These are phyloP conservation scores for Solea senegalensis DNA, from an alignment of 2,113 vertebrate species.

Conservation along the genomic window DNA sequence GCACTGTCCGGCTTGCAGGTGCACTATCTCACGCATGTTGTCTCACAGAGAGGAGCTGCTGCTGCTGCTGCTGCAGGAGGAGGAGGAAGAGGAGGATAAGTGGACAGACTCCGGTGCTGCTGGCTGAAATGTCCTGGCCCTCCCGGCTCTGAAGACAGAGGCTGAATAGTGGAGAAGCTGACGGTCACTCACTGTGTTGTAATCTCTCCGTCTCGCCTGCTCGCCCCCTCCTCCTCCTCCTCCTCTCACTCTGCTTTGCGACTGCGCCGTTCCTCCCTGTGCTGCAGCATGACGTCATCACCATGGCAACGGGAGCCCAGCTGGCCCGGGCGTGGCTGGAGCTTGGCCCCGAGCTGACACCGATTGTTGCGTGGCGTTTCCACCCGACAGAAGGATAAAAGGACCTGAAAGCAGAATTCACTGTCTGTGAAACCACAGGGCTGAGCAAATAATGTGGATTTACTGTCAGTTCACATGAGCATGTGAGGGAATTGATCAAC, in stretches of 20 bases:
- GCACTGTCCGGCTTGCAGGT: slow-evolving; percentile 77
- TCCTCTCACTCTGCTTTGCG: slow-evolving; percentile 7
- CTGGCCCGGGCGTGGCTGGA: neutral
- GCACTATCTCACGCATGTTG: slow-evolving; percentile 77
- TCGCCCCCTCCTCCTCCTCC: slow-evolving; percentile 4
- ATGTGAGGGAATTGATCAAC: too few species aligned
- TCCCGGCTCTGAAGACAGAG: neutral
- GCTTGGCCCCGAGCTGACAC: too few species aligned
- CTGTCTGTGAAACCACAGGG: too few species aligned
- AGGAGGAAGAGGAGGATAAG: neutral
- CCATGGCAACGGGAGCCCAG: slow-evolving; percentile 68
- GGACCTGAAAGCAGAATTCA: too few species aligned
- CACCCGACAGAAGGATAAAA: too few species aligned
- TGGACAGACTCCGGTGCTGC: neutral
- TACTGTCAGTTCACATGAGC: too few species aligned
- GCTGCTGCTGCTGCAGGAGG: neutral
- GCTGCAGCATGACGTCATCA: slow-evolving; percentile 75
- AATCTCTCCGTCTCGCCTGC: slow-evolving; percentile 12
- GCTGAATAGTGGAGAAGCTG: slow-evolving; percentile 50
- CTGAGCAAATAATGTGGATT: too few species aligned
- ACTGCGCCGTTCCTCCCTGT: slow-evolving; percentile 48
- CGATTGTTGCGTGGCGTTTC: too few species aligned
- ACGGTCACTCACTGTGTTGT: slow-evolving; percentile 1
- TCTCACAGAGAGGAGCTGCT: slow-evolving; percentile 6
- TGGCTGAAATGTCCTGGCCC: neutral